Evolutionary conservation across 2,113 vertebrate species (phyloP).

Genomic region (Corythornis madagascariensis): DNA sequence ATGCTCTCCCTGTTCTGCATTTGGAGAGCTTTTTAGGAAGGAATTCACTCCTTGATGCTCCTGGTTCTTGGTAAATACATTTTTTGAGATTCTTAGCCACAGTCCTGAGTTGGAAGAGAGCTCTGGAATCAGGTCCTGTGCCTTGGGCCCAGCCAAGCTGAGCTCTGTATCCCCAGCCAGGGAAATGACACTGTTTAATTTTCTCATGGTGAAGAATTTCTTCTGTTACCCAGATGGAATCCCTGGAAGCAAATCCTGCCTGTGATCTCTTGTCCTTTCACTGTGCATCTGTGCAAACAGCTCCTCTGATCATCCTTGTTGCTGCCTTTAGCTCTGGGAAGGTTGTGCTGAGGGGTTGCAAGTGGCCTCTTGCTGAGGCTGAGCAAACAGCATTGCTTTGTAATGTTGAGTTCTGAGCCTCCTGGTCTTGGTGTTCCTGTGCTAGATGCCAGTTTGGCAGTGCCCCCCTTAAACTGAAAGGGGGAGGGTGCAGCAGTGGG

Average conservation of each 20-base stretch:
- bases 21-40: neutral
- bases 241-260: neutral
- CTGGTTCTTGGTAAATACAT: too few relatives aligned
- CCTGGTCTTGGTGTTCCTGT: neutral
- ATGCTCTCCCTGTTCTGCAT: neutral
- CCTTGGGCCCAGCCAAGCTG: neutral
- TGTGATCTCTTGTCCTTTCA: neutral
- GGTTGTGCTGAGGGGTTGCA: neutral
- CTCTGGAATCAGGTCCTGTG: neutral
- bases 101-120: neutral
- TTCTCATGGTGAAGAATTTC: neutral
- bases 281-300: fast-evolving
- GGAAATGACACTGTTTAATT: neutral
- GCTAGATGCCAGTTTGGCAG: too few relatives aligned
- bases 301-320: fast-evolving
- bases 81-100: neutral
- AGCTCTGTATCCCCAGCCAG: neutral
- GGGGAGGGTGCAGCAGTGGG: too few relatives aligned
- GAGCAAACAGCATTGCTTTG: neutral
- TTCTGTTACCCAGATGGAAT: neutral
- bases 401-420: neutral
- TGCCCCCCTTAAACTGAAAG: neutral
- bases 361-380: neutral
- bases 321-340: neutral
- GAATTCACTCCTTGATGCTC: neutral